phyloP scores from a whole-genome alignment of 2,888 invertebrate species.

The Agrenia bidenticulata region DNA sequence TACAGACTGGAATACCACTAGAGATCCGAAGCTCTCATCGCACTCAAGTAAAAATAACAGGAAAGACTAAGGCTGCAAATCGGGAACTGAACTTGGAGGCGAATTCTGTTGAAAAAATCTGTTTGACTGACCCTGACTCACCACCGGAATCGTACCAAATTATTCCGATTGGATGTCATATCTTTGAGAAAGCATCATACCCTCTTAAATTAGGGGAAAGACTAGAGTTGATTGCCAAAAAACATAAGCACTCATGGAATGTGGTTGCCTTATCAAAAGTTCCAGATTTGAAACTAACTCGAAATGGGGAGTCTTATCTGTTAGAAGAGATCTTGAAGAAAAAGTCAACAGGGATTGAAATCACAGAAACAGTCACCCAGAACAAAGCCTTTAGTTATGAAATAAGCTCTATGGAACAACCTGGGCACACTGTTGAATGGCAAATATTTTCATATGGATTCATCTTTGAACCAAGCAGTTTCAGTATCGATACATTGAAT shows the following conservation, averaged over 20 bases:
- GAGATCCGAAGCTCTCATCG: constrained; percentile 62
- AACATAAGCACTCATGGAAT: constrained; percentile 42
- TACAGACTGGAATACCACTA: constrained; percentile 70
- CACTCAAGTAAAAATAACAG: constrained; percentile 60
- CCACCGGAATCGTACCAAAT: constrained; percentile 64
- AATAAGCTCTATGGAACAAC: constrained; percentile 56
- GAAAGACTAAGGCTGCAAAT: constrained; percentile 57
- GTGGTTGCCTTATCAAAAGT: constrained; percentile 41
- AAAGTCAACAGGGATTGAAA: constrained; percentile 19
- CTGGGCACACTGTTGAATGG: constrained; percentile 64
- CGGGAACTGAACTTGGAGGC: constrained; percentile 59
- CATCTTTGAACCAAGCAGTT: constrained; percentile 67
- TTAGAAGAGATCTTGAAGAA: constrained; percentile 18
- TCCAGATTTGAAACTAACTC: constrained; percentile 42
- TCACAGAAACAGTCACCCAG: constrained; percentile 15
- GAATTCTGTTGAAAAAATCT: constrained; percentile 61
- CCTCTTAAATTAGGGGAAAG: constrained; percentile 33
- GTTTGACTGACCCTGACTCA: constrained; percentile 65
- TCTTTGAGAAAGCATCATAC: constrained; percentile 62
- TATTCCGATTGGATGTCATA: constrained; percentile 77
- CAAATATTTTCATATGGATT: constrained; percentile 70
- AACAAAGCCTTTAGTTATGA: constrained; percentile 22
- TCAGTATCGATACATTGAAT: constrained; percentile 65
- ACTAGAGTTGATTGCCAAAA: constrained; percentile 37
- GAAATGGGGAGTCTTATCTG: constrained; percentile 30